Percentiles rank a stretch among this genome's conserved stretches.
Evolutionary conservation across 2,113 vertebrate genomes (phyloP).

Genomic region (Motacilla alba): DNA sequence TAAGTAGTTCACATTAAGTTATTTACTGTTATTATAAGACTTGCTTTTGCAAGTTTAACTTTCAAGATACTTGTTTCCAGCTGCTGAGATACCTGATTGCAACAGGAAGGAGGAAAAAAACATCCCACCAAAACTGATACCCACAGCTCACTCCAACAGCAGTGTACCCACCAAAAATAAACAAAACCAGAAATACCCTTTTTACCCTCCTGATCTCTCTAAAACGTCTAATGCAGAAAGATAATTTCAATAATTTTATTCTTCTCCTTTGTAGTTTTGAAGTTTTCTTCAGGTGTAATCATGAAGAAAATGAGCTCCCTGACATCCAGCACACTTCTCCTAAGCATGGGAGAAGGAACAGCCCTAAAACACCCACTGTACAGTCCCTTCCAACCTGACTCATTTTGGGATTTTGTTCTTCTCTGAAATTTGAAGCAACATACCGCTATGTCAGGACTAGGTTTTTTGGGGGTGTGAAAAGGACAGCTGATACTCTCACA

Average conservation of each 20-base stretch:
- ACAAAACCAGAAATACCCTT: background rate
- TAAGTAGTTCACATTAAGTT: background rate
- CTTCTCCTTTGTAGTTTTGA: background rate
- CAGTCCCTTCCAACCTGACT: no score
- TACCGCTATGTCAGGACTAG: background rate
- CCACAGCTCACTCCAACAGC: background rate
- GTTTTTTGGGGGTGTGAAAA: rapidly evolving
- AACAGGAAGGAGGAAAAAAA: background rate
- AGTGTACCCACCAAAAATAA: background rate
- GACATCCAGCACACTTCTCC: background rate
- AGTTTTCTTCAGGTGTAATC: background rate
- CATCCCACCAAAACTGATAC: background rate
- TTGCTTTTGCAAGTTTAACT: background rate
- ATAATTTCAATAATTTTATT: background rate
- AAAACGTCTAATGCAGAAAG: background rate
- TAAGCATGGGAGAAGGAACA: background rate
- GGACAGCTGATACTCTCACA: background rate
- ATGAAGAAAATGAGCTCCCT: background rate
- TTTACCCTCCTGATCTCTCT: background rate
- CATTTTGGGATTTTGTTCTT: background rate
- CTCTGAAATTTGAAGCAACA: background rate
- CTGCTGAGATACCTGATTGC: background rate
- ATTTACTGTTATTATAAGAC: background rate
- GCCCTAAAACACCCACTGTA: background rate
- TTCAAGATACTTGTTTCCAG: background rate